A percentile compares a stretch with the other conserved stretches of the same genome.
Evolutionary conservation across 92 coral and sea anemone species (phyloP).

Genomic region (Chrysogorgia sp.): DNA sequence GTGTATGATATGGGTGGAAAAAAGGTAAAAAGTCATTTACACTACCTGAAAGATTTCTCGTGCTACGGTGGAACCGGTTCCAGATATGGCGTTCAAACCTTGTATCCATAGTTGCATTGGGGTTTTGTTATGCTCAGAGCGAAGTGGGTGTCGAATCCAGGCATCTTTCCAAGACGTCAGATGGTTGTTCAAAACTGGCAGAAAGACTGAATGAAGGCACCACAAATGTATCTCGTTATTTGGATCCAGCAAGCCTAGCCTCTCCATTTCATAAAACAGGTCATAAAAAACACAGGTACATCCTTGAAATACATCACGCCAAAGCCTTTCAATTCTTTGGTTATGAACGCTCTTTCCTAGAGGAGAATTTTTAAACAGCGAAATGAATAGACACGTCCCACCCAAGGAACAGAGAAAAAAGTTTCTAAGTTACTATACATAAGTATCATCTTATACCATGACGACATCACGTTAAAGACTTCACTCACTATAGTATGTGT

Average conservation of each 20-base stretch:
- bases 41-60: constrained; percentile 27
- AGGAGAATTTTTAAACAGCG: not conserved
- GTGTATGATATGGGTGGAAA: too few species aligned
- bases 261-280: constrained; percentile 47
- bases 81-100: constrained; percentile 37
- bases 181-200: constrained; percentile 59
- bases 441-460: too few species aligned
- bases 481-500: too few species aligned
- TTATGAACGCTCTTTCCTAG: constrained; percentile 65
- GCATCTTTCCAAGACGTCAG: constrained; percentile 66
- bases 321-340: constrained; percentile 58
- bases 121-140: constrained; percentile 50
- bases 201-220: constrained; percentile 63
- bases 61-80: constrained; percentile 19
- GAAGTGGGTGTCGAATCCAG: constrained; percentile 64
- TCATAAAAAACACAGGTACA: constrained; percentile 42
- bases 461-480: too few species aligned
- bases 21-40: not conserved
- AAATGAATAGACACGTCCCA: too few species aligned
- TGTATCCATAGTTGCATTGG: constrained; percentile 67
- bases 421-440: too few species aligned
- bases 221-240: constrained; percentile 62
- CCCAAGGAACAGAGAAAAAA: too few species aligned
- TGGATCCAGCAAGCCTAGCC: constrained; percentile 58
- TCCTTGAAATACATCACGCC: constrained; percentile 58